Evolutionary conservation across 53 echinoderm and acorn worm genomes (phyloP), one percentile per base, ranked within the genome.

Genomic region (Zoroaster sp.): DNA sequence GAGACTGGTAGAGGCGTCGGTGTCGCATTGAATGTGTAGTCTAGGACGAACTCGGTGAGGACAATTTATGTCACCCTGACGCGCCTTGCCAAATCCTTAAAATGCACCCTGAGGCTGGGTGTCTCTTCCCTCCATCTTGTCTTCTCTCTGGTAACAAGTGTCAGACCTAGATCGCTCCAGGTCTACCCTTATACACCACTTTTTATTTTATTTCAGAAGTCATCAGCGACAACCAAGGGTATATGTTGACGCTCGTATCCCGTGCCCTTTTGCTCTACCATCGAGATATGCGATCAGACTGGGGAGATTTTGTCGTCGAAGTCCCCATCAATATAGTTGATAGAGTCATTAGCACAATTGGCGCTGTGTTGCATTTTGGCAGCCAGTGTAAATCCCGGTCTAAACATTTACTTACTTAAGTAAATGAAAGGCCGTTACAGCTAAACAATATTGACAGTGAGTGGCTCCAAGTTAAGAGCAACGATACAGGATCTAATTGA

Each of bases 401-500:
- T 85, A 85, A 85, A 85, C 85, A 85, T 85, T 85, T 85, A 89
- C 90, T 89, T 89, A 81, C 73, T 82, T 89, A 82, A 89, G 90
- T 89, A 89, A 89, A 89, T 82, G 81, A 82, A 82, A 54, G 90
- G 73, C 74, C 73, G 73, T 73, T 82, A 73, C 71, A 74, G 90
- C 90, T 94, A 94, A 94, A 94, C 94, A 94, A 92, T 76, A 35
- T 53, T 94, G 94, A 94, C 94, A 94, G 94, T 86, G 65, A 89
- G 66, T 89, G 94, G 94, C 94, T 89, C 94, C 94, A 87, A 42
- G 85, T 63, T 90, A 90, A 93, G 93, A 78, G 87, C 90, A 80
- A 71, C 86, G 65, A 34, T 83, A 59, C 74, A 18, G 87, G 38
- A 55, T 46, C 42, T 75, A 90, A 90, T 93, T 85, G 93, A 93